phyloP scores from a whole-genome alignment of 2,113 vertebrate species.

The Gopherus evgoodei region DNA sequence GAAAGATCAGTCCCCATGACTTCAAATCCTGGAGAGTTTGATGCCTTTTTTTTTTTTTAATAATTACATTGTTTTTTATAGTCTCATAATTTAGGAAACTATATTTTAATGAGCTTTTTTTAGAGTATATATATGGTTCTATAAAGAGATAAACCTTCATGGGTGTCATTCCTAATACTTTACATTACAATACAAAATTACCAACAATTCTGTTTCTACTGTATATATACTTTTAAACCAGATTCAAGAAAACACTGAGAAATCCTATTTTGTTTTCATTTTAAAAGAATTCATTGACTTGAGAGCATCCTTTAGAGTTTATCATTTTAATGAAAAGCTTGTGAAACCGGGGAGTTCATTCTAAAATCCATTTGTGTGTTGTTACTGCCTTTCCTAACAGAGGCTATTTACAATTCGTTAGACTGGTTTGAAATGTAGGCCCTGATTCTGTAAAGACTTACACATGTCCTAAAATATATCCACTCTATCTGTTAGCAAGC shows the following conservation, averaged over 20 bases:
- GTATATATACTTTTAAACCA: slow-evolving; percentile 9
- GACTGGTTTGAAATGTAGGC: neutral
- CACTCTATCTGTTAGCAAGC: slow-evolving; percentile 10
- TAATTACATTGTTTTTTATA: neutral
- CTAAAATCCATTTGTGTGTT: neutral
- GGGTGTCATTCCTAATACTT: slow-evolving; percentile 16
- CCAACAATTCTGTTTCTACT: neutral
- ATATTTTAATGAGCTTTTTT: neutral
- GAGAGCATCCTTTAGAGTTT: neutral
- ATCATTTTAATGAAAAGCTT: neutral
- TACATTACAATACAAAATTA: neutral
- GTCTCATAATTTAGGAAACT: neutral
- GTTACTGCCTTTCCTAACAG: neutral
- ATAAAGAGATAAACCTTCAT: neutral
- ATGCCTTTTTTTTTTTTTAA: neutral
- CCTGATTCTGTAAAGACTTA: neutral
- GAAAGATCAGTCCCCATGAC: neutral
- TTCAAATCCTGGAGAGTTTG: neutral
- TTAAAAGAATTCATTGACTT: neutral
- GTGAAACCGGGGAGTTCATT: neutral
- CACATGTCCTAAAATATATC: neutral
- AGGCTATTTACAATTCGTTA: neutral
- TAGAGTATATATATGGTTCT: neutral
- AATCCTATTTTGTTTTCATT: neutral
- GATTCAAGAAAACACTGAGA: neutral